phyloP scores from a whole-genome alignment of 1,140 invertebrate species.

The Calliopsis andreniformis region DNA sequence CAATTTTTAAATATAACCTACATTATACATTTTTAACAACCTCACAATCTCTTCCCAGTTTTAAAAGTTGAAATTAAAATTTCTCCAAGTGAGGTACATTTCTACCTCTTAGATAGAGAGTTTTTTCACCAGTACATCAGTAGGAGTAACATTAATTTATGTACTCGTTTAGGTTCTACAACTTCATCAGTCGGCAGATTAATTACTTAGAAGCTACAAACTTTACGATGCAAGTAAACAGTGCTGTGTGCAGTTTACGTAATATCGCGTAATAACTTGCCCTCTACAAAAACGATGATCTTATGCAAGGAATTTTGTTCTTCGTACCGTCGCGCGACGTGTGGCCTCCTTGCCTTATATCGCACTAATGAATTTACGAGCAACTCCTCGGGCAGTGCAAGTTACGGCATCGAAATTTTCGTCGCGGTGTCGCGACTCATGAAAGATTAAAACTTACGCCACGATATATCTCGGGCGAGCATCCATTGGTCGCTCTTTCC shows the following conservation, averaged over 20 bases:
- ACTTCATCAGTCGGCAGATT: not conserved
- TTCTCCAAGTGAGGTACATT: too few species aligned
- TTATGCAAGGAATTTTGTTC: conserved; percentile 40
- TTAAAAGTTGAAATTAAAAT: too few species aligned
- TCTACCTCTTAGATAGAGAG: not conserved
- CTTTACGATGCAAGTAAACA: not conserved
- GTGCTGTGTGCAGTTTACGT: not conserved
- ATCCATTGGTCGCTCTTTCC: not conserved
- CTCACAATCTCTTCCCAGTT: too few species aligned
- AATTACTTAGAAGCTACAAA: not conserved
- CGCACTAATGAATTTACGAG: conserved; percentile 33
- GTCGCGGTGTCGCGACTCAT: not conserved
- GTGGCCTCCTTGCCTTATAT: not conserved
- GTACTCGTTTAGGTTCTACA: not conserved
- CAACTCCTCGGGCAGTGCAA: too few species aligned
- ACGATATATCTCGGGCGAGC: not conserved
- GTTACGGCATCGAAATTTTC: conserved; percentile 4
- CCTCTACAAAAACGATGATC: conserved; percentile 6
- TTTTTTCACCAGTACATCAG: not conserved
- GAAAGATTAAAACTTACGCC: conserved; percentile 16
- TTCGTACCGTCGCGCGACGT: not conserved
- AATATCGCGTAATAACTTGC: conserved; percentile 21
- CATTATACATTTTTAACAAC: too few species aligned
- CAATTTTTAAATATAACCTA: too few species aligned
- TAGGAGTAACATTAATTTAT: too few species aligned